Evolutionary conservation across 2,113 vertebrate species (phyloP).

Genomic region (Cochlearius cochlearius): DNA sequence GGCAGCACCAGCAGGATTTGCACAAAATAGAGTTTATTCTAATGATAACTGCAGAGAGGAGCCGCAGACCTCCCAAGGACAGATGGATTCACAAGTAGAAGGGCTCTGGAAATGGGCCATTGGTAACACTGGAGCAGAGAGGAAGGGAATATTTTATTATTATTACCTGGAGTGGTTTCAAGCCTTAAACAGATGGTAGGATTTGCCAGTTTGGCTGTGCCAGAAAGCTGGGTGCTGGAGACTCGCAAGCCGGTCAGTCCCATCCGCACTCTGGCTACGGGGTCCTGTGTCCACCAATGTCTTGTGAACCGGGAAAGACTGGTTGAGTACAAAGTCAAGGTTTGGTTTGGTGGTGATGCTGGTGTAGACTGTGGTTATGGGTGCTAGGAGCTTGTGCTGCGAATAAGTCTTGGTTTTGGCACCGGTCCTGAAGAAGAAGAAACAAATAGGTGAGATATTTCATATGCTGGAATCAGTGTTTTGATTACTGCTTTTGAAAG

Average conservation of each 20-base stretch:
- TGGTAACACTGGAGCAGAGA: neutral
- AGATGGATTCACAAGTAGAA: neutral
- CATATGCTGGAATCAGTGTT: neutral
- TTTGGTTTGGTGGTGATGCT: neutral
- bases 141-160: neutral
- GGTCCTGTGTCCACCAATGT: neutral
- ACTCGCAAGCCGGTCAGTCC: neutral
- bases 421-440: neutral
- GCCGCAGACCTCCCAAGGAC: neutral
- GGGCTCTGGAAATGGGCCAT: neutral
- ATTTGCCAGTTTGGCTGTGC: neutral
- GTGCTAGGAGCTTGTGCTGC: neutral
- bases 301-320: neutral
- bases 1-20: neutral
- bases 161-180: slow-evolving; percentile 2
- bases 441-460: neutral
- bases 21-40: neutral
- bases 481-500: neutral
- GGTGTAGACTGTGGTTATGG: neutral
- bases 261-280: neutral
- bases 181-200: neutral
- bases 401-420: neutral
- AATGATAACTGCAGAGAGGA: neutral
- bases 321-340: neutral
- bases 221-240: neutral